Conservation (phyloP, 2,113 vertebrate species). For the Lontra canadensis region DNA sequence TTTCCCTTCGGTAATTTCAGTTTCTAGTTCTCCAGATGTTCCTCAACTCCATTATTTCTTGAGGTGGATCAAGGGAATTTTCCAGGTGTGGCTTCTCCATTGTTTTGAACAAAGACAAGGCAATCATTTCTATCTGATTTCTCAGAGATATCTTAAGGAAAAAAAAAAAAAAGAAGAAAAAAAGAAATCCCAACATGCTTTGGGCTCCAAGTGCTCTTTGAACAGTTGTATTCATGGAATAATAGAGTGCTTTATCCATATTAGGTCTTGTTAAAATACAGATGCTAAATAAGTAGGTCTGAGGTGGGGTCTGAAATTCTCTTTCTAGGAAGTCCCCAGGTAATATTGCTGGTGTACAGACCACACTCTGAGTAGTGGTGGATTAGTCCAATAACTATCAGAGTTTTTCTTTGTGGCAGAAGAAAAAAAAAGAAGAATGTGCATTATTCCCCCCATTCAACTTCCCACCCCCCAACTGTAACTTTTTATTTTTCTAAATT, state of each 20-base stretch:
- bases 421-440: neutral
- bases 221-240: neutral
- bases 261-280: neutral
- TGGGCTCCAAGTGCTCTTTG: neutral
- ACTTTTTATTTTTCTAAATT: neutral
- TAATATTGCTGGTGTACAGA: neutral
- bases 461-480: neutral
- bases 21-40: neutral
- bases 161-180: neutral
- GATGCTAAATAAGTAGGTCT: neutral
- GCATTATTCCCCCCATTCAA: neutral
- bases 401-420: neutral
- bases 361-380: neutral
- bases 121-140: neutral
- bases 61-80: neutral
- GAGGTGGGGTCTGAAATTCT: neutral
- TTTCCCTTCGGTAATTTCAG: neutral
- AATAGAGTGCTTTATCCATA: neutral
- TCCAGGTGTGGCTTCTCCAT: neutral
- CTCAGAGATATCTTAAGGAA: neutral
- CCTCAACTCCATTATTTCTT: neutral
- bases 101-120: neutral
- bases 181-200: neutral
- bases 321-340: neutral
- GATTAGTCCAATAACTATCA: neutral